Conservation (phyloP, 2,888 invertebrate genomes). For the Keiferia lycopersicella region DNA sequence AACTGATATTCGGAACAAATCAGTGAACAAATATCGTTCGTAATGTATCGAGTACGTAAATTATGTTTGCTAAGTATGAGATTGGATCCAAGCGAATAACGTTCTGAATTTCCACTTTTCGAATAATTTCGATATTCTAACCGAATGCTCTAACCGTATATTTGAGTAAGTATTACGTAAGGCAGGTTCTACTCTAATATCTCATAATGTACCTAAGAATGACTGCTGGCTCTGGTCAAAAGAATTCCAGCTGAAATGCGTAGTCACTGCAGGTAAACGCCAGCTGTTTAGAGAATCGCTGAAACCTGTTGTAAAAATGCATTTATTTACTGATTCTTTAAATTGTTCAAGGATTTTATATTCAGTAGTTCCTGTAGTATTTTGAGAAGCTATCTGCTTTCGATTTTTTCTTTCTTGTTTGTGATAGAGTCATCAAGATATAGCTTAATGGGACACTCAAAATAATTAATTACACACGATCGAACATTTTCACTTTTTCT, state of each 20-base stretch:
- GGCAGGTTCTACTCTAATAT: neutral
- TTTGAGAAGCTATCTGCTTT: neutral
- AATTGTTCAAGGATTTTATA: too few species aligned
- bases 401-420: neutral
- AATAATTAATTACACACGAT: neutral
- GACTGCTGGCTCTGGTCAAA: neutral
- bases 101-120: neutral
- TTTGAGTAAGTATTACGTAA: neutral
- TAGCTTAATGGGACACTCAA: neutral
- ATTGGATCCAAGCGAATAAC: constrained; percentile 21
- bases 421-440: neutral
- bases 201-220: neutral
- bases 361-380: too few species aligned
- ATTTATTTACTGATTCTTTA: too few species aligned
- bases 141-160: too few species aligned
- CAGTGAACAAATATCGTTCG: constrained; percentile 13
- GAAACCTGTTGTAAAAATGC: neutral
- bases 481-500: neutral
- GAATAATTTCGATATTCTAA: too few species aligned
- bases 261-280: constrained; percentile 4
- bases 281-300: neutral
- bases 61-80: constrained; percentile 19
- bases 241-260: neutral
- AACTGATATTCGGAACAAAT: constrained; percentile 18
- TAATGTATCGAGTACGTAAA: constrained; percentile 13